Evolutionary conservation across 2,888 invertebrate genomes (phyloP), one percentile per base, ranked within the genome.

Genomic region (Volucella bombylans): DNA sequence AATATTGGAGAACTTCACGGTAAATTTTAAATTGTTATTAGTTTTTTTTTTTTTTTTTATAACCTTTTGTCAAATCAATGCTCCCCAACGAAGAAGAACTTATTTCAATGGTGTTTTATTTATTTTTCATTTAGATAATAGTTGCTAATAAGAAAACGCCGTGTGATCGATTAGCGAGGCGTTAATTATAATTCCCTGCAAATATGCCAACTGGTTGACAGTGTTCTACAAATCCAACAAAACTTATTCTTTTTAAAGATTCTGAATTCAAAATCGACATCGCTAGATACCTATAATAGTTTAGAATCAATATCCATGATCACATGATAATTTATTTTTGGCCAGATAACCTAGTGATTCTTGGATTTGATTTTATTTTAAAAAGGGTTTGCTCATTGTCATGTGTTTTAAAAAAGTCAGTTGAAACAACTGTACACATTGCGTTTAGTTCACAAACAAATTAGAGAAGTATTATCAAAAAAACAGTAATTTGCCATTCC

Each of bases 131-230:
- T 77, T 77, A 77, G 77, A 77, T 68, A 18, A 45, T 57, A n/a
- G 39, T 87, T 87, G 90, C 87, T 88, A 88, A 88, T 86, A 80
- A 87, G 86, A 86, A 81, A 87, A 88, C 87, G 87, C 87, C 90
- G 90, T 90, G 89, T 90, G 90, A 90, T 89, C 89, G 88, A 88
- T 90, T 90, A 90, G 90, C 90, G 87, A 85, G 76, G 83, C 88
- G 89, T 87, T 88, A 90, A 89, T 89, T 90, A 83, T 88, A 89
- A 78, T 62, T 23, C 38, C 9, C 57, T 64, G 57, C 64, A 23
- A 71, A 71, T 31, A 64, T 38, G 23, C 67, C 76, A 67, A 76
- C 76, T 68, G 76, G 67, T 68, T 76, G 76, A 67, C 76, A 76
- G 50, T 54, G 45, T 76, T 67, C 15, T 14, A 23, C 31, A 68